Percentiles rank a stretch among this genome's conserved stretches.
These are phyloP conservation scores for Andrena camellia DNA, from an alignment of 2,888 invertebrate species.

Conservation along the genomic window DNA sequence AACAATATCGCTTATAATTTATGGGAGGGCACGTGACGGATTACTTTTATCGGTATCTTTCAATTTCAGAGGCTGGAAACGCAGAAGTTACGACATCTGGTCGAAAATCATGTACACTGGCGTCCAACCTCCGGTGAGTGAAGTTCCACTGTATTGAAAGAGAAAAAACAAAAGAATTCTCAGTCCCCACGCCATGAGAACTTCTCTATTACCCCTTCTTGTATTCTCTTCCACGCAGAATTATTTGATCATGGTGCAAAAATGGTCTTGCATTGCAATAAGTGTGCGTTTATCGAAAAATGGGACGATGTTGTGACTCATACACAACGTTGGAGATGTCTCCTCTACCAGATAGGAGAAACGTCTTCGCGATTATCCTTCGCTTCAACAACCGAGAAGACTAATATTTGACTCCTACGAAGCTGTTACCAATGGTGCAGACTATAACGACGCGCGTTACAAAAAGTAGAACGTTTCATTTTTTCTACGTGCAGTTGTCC, in stretches of 20 bases:
- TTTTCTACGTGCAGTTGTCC: too few relatives aligned
- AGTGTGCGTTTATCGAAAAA: slow-evolving; percentile 26
- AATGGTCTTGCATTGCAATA: slow-evolving; percentile 40
- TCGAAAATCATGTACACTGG: slow-evolving; percentile 93
- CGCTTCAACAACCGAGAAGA: not conserved
- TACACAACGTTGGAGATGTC: not conserved
- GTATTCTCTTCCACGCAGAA: not conserved
- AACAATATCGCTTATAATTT: not conserved
- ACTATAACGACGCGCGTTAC: too few relatives aligned
- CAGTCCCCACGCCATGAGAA: not conserved
- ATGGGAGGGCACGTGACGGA: not conserved
- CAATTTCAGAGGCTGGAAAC: slow-evolving; percentile 87
- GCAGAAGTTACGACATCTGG: slow-evolving; percentile 89
- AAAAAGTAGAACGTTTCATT: too few relatives aligned
- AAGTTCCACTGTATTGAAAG: slow-evolving; percentile 62
- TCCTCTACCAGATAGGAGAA: not conserved
- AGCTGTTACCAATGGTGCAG: not conserved
- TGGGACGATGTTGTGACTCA: slow-evolving; percentile 16
- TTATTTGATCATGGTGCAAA: slow-evolving; percentile 5
- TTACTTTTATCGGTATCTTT: not conserved
- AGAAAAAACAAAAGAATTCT: not conserved
- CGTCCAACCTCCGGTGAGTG: slow-evolving; percentile 76
- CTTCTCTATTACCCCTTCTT: not conserved
- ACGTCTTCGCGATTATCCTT: not conserved
- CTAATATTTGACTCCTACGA: not conserved